These are phyloP conservation scores for Lophotriccus pileatus DNA, from an alignment of 2,797 vertebrate species.

Conservation along the genomic window DNA sequence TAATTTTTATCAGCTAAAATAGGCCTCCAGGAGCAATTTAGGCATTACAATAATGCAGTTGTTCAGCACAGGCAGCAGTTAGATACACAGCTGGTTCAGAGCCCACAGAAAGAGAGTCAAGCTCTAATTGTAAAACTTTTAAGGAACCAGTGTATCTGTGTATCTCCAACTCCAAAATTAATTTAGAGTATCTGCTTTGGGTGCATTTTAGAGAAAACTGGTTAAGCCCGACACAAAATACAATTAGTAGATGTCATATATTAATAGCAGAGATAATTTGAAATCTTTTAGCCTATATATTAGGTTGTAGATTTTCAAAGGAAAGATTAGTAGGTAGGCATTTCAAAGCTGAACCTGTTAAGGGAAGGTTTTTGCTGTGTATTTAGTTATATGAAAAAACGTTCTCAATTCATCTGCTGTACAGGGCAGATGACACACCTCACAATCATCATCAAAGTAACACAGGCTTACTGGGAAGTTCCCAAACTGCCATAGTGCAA, in stretches of 20 bases:
- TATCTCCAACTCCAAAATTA: background rate
- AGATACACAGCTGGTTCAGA: slow-evolving; percentile 5
- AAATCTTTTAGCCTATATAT: background rate
- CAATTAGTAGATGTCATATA: background rate
- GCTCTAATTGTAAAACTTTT: background rate
- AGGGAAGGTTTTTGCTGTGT: background rate
- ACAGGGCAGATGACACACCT: background rate
- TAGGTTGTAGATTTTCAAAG: background rate
- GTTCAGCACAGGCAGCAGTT: background rate
- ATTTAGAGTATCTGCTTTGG: background rate
- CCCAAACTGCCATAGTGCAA: background rate
- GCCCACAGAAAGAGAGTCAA: background rate
- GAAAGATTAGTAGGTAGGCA: background rate
- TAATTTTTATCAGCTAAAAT: slow-evolving; percentile 52
- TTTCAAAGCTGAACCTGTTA: background rate
- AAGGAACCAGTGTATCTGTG: background rate
- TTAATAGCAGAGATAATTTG: background rate
- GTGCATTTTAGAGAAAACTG: slow-evolving; percentile 30
- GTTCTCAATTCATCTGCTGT: background rate
- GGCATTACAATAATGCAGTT: background rate
- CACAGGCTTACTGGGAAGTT: background rate
- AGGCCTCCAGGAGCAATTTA: slow-evolving; percentile 50
- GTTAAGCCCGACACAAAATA: background rate
- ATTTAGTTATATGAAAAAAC: background rate
- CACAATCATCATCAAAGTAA: background rate